Evolutionary conservation across 2,797 vertebrate genomes (phyloP), one percentile per base, ranked within the genome.

Genomic region (Decapterus maruadsi): DNA sequence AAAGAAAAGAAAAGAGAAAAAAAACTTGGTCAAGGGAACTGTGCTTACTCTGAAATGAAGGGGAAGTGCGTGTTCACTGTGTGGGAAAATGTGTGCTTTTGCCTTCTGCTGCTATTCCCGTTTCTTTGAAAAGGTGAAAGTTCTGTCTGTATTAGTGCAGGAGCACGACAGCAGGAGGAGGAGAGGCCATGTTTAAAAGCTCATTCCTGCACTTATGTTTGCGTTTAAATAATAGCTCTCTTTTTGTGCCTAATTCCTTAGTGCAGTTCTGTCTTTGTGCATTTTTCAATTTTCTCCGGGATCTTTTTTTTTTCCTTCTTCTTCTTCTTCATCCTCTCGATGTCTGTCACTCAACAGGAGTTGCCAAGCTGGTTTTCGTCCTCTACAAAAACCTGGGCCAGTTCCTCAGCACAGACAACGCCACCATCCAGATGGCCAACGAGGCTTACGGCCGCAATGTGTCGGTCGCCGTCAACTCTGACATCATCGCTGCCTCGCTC

Each of bases 281-380:
- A 7, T 22, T 66, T 14, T 65, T 11, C 4, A n/a, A 75, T 70
- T 69, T 62, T 19, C 58, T 57, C 46, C 22, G 4, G 3, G 45
- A 48, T n/a, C 11, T 9, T 68, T 9, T 8, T 22, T 66, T 54
- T 46, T 54, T 20, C n/a, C n/a, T 36, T 22, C 9, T 19, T 20
- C 50, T 20, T 36, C 20, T 14, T 14, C 19, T 13, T 60, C n/a
- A 20, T 42, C 20, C 11, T 63, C 66, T 58, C 3, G 17, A 60
- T 46, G 22, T 68, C 77, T 72, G 8, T 77, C 13, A 1, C 69
- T 66, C 79, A 43, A 2, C 87, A 99, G 98, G 98, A 36, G 95
- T 98, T 77, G 98, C 98, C 72, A 99, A 99, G 87, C 94, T 99
- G 93, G 98, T 99, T 46, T 99, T 99, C 90, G 98, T 99, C 45